A percentile compares a stretch with the other conserved stretches of the same genome.
Evolutionary conservation across 2,113 vertebrate species (phyloP).

Genomic region (Pontoporia blainvillei): DNA sequence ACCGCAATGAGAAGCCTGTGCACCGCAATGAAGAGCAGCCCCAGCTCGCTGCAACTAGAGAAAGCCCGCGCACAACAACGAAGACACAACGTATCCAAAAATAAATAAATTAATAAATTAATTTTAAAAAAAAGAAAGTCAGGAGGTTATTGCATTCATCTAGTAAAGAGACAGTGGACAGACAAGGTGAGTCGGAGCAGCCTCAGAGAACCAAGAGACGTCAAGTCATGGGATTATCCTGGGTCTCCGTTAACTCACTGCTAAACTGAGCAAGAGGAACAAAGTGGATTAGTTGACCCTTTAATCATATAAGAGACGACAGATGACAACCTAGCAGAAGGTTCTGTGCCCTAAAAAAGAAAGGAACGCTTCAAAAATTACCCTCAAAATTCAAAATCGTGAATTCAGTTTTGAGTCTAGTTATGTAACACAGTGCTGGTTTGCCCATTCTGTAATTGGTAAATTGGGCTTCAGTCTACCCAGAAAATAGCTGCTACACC

Average conservation of each 20-base stretch:
- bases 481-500: neutral
- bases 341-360: neutral
- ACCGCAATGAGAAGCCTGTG: too few species aligned
- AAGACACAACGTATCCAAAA: too few species aligned
- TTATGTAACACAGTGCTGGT: neutral
- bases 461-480: neutral
- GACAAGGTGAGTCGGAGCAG: accelerated
- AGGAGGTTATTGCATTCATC: too few species aligned
- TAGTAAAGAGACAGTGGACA: neutral
- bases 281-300: neutral
- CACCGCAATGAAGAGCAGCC: too few species aligned
- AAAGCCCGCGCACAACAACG: too few species aligned
- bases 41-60: too few species aligned
- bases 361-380: neutral
- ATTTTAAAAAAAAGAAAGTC: neutral
- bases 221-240: neutral
- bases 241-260: neutral
- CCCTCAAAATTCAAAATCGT: neutral
- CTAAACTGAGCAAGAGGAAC: neutral
- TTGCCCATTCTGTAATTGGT: neutral
- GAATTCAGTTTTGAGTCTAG: neutral
- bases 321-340: neutral
- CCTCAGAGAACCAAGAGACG: neutral
- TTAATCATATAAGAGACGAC: neutral
- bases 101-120: too few species aligned